phyloP scores from a whole-genome alignment of 2,888 invertebrate genomes.

The Chromoteleia sp. region DNA sequence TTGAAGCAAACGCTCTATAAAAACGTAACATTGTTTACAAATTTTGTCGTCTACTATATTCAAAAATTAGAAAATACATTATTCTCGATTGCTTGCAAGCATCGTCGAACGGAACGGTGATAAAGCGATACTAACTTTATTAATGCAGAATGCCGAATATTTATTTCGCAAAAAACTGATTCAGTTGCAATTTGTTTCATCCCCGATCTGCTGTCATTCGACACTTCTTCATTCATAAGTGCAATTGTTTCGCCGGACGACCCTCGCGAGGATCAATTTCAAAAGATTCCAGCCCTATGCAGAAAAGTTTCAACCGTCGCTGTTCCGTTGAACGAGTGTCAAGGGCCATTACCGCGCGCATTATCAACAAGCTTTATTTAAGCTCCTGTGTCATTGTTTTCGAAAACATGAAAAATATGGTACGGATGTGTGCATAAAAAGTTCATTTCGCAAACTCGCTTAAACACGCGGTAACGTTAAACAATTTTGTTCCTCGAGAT shows the following conservation, averaged over 20 bases:
- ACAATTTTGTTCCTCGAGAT: slow-evolving; percentile 11
- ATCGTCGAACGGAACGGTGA: too few relatives aligned
- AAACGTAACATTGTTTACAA: too few relatives aligned
- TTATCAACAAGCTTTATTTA: slow-evolving; percentile 2
- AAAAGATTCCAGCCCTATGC: slow-evolving; percentile 23
- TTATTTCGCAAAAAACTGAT: too few relatives aligned
- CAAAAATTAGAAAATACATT: too few relatives aligned
- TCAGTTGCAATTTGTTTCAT: neutral
- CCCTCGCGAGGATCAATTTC: slow-evolving; percentile 14
- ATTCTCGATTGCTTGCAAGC: too few relatives aligned
- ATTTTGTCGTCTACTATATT: too few relatives aligned
- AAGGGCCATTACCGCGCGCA: slow-evolving; percentile 15
- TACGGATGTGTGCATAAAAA: too few relatives aligned
- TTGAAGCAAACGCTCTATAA: too few relatives aligned
- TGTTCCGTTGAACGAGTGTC: slow-evolving; percentile 19
- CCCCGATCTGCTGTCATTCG: neutral
- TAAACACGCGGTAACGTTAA: neutral
- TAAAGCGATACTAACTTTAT: too few relatives aligned
- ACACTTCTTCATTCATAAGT: slow-evolving; percentile 16
- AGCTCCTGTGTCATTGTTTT: too few relatives aligned
- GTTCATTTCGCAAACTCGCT: neutral
- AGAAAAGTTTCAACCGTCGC: slow-evolving; percentile 24
- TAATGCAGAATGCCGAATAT: too few relatives aligned
- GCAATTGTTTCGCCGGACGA: slow-evolving; percentile 23
- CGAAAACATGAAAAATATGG: too few relatives aligned